Percentiles rank a stretch among this genome's conserved stretches.
Evolutionary conservation across 2,888 invertebrate genomes (phyloP).

Genomic region (Ypsolopha sequella): DNA sequence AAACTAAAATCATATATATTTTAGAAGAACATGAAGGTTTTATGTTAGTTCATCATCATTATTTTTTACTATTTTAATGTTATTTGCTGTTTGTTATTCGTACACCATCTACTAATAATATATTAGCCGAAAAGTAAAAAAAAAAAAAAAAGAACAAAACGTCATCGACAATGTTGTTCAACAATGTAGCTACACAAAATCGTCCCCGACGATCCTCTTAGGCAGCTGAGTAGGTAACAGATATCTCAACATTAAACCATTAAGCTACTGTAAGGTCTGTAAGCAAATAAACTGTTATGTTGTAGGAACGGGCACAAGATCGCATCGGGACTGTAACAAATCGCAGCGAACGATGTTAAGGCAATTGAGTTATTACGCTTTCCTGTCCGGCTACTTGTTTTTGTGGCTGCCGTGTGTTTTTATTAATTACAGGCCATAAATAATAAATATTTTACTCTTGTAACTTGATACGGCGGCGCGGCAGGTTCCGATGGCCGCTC

Average conservation of each 20-base stretch:
- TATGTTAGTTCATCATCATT: too few relatives aligned
- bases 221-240: slow-evolving; percentile 40
- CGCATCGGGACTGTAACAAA: slow-evolving; percentile 66
- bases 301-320: slow-evolving; percentile 43
- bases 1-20: too few relatives aligned
- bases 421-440: slow-evolving; percentile 68
- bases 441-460: slow-evolving; percentile 66
- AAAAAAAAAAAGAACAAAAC: too few relatives aligned
- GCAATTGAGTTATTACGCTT: slow-evolving; percentile 71
- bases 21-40: too few relatives aligned
- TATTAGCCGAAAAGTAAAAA: too few relatives aligned
- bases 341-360: slow-evolving; percentile 47
- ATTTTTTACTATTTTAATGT: too few relatives aligned
- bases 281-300: slow-evolving; percentile 35
- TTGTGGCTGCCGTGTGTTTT: slow-evolving; percentile 64
- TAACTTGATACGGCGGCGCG: slow-evolving; percentile 53
- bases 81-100: too few relatives aligned
- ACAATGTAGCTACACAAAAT: too few relatives aligned
- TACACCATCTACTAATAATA: too few relatives aligned
- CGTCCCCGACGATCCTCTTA: slow-evolving; percentile 22
- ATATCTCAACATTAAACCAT: slow-evolving; percentile 54
- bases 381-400: slow-evolving; percentile 69
- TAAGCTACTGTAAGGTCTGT: slow-evolving; percentile 49
- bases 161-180: too few relatives aligned
- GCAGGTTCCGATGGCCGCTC: slow-evolving; percentile 42